Base-by-base conservation (phyloP, 2,888 invertebrate species). In the Dynastes tityus region DNA sequence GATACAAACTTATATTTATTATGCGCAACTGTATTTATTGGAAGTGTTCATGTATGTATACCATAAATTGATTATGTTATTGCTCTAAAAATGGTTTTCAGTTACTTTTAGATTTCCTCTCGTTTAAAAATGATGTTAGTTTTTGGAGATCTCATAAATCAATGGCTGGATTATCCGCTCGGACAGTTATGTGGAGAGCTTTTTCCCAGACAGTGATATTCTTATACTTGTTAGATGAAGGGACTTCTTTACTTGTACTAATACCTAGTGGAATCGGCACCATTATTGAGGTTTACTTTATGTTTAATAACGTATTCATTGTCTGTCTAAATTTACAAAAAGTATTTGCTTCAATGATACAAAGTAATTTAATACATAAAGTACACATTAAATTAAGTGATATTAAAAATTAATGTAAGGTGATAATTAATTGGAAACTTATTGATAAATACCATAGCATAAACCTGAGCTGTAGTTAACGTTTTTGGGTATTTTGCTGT, bases 101-200 rank as follows among this genome's bases (percentile, higher is more conserved):
- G 97, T 90, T 99, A 80, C 89, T 99, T 58, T 97, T 99, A 86
- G 99, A 99, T 88, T 97, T 99, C 87, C 90, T 99, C 76, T 97
- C 99, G 0, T 98, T 99, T 88, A 99, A 99, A 91, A 98, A 98
- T 88, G 99, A 99, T 85, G 96, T 99, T 0, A 93, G 93, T 77
- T 99, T 98, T 88, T 99, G 99, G 99, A 93, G 94, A 78, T 92
- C 93, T 27, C 94, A 96, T 85, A 92, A 93, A 45, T 95, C 95
- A 0, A 94, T 98, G 89, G 97, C 95, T 58, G 97, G 99, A 0
- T 89, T 99, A 22, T 98, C 98, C 0, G 92, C 94, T 1, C 92
- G 96, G 79, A 96, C 97, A 0, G 95, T 98, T 37, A 87, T 97
- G 53, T 99, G 99, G 99, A 92, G 98, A 76, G 96, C 96, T 1